Base-by-base conservation (phyloP, 1,140 invertebrate species). In the Drosophila oshimai region DNA sequence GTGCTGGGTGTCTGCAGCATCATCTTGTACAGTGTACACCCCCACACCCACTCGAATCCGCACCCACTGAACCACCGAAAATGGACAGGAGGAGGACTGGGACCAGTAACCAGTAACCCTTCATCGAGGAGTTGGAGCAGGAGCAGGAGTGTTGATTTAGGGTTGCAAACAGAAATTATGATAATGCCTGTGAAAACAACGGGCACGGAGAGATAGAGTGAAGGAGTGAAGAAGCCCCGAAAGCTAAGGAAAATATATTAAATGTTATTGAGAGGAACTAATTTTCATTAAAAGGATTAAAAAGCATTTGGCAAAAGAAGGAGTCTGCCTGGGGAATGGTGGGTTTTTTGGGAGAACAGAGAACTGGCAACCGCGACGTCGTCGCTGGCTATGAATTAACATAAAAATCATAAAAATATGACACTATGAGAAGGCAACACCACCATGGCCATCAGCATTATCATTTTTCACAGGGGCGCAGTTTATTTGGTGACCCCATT, bases 271-370 rank as follows among this genome's bases (percentile, higher is more conserved):
- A 89, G 86, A 89, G 86, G 80, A 89, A 89, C 86, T 89, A 89
- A 89, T 89, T 89, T 89, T 89, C 86, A 89, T 89, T 89, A 89
- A 89, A 89, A 89, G 86, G 86, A 89, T 89, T 89, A 89, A 89
- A 89, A 87, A 88, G 78, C 77, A 78, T 81, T 84, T 80, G 75
- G 80, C 80, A 54, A 44, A 44, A 33, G 46, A 22, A 41, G 33
- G 58, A 49, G 60, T 46, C 39, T 29, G 41, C 28, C 9, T 6
- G 6, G 20, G 18, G 10, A 4, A 15, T 41, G 9, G 6, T 9
- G 6, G 1, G 24, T 7, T 9, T 20, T 34, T 37, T 13, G n/a
- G n/a, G n/a, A n/a, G n/a, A n/a, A n/a, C n/a, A n/a, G 46, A 33
- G 18, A 17, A 15, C 33, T 57, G 73, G 49, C 36, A 71, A 81